Evolutionary conservation across 2,888 invertebrate species (phyloP), one percentile per base, ranked within the genome.

Genomic region (Noctua fimbriata): DNA sequence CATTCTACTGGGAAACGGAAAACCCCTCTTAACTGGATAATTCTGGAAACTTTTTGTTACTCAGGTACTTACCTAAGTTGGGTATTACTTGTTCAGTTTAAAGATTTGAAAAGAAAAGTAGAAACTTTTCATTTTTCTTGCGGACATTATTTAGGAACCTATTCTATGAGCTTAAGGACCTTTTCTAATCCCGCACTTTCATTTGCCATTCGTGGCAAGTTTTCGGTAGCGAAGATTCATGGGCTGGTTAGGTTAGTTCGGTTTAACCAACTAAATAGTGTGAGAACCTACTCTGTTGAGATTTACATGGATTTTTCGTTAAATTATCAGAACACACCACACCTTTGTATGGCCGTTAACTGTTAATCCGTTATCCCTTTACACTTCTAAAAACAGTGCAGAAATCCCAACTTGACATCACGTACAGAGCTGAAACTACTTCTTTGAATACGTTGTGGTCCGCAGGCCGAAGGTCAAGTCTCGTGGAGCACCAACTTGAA

Each of bases 1-100:
- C 69, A 83, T 74, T 86, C 76, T 69, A 41, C 44, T 18, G 18
- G 58, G 58, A 58, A 69, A 74, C 73, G 79, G 73, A 69, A 72
- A 79, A 52, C 41, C 69, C 49, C n/a, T 28, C 65, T 69, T 73
- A 86, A 79, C 75, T 73, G 21, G 14, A 58, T 82, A 32, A 69
- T 86, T 79, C 65, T 52, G 18, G 10, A 63, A 75, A 74, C 52
- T 74, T 65, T 69, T 49, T 44, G 49, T 72, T n/a, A n/a, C 16
- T 41, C 12, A 44, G 28, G 18, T 76, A 69, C 12, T 16, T 24
- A 66, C 32, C 73, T n/a, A 41, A 41, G 47, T 18, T 24, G 18
- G 24, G 55, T 32, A 60, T 58, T 49, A 24, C 36, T 52, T n/a
- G 21, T 49, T 28, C 18, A 78, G 41, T 32, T 66, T 71, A 28